phyloP scores from a whole-genome alignment of 2,888 invertebrate species.

The Trilocha varians region DNA sequence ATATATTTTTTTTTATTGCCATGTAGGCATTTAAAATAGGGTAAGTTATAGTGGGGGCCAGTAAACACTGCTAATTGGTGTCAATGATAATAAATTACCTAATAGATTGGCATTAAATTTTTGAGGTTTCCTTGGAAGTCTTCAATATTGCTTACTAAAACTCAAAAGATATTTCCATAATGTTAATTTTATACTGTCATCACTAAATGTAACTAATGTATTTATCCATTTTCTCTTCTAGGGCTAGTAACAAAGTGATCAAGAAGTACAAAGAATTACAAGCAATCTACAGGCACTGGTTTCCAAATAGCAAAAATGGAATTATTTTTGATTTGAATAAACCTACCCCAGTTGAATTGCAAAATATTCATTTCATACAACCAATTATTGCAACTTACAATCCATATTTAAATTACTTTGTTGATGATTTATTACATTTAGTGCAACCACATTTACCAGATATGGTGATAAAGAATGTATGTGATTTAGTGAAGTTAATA shows the following conservation, averaged over 20 bases:
- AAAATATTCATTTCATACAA: constrained; percentile 42
- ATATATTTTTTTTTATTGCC: too few relatives aligned
- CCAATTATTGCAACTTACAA: constrained; percentile 54
- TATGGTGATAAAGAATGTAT: constrained; percentile 30
- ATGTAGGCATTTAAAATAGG: too few relatives aligned
- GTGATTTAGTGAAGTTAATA: constrained; percentile 45
- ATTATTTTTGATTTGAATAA: constrained; percentile 44
- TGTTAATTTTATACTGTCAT: too few relatives aligned
- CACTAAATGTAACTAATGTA: constrained; percentile 2
- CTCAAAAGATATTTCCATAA: too few relatives aligned
- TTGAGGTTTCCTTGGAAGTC: too few relatives aligned
- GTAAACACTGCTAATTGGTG: too few relatives aligned
- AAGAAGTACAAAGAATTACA: constrained; percentile 33
- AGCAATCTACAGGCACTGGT: constrained; percentile 49
- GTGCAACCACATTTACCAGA: constrained; percentile 41
- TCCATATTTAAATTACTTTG: constrained; percentile 46
- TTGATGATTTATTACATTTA: constrained; percentile 40
- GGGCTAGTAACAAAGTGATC: constrained; percentile 19
- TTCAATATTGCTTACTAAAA: too few relatives aligned
- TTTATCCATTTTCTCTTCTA: constrained; percentile 23
- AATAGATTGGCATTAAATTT: too few relatives aligned
- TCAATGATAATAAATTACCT: too few relatives aligned
- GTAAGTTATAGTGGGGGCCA: too few relatives aligned
- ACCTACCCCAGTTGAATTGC: constrained; percentile 42
- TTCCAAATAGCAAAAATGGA: constrained; percentile 43